Conservation (phyloP, 2,797 vertebrate genomes). For the Intellagama lesueurii region DNA sequence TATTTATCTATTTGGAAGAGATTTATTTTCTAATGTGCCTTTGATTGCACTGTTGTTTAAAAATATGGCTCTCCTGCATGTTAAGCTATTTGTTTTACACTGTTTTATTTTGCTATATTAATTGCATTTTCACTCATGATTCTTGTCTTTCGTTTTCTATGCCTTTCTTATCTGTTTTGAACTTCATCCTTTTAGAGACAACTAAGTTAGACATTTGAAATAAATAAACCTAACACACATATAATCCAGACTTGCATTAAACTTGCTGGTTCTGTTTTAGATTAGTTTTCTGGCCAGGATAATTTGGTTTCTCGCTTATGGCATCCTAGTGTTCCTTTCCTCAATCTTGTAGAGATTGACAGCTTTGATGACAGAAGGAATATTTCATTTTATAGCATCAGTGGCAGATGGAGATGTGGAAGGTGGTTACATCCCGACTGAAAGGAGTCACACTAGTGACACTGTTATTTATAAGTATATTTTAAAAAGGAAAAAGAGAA, state of each 20-base stretch:
- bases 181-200: neutral
- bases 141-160: neutral
- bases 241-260: neutral
- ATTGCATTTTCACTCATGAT: neutral
- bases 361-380: neutral
- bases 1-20: too few relatives aligned
- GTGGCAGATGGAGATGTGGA: neutral
- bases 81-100: neutral
- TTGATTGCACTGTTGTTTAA: neutral
- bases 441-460: neutral
- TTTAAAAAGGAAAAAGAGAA: too few relatives aligned
- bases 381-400: neutral
- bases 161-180: neutral
- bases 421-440: neutral
- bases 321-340: neutral
- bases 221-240: neutral
- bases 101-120: slow-evolving; percentile 8
- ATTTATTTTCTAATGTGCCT: neutral
- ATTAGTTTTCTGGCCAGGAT: neutral
- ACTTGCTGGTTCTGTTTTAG: neutral
- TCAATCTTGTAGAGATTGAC: neutral
- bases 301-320: neutral
- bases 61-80: neutral
- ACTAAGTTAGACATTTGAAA: neutral
- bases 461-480: too few relatives aligned